Conservation (phyloP, 2,113 vertebrate genomes). For the Galeopterus variegatus region DNA sequence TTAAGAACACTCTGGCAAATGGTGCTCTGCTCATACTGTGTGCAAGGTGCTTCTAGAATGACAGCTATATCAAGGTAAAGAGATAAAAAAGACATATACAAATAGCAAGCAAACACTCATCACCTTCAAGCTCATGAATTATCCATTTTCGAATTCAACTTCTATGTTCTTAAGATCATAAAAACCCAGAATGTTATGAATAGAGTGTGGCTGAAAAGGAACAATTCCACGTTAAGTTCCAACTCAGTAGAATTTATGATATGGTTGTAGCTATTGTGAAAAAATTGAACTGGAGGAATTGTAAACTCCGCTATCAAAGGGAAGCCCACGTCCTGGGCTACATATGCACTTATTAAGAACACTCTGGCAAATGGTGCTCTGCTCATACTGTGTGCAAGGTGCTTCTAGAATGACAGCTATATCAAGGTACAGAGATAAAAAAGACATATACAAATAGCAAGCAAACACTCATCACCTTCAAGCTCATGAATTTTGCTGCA, state of each 20-base stretch:
- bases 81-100: neutral
- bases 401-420: neutral
- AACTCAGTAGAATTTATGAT: neutral
- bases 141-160: constrained; percentile 8
- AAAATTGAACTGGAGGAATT: neutral
- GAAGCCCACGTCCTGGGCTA: neutral
- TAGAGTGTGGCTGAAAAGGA: neutral
- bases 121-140: neutral
- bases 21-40: accelerated
- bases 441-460: too few relatives aligned
- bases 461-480: neutral
- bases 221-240: neutral
- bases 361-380: neutral
- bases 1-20: neutral
- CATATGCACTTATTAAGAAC: neutral
- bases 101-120: neutral
- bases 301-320: neutral
- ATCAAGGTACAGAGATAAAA: neutral
- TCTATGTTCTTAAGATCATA: constrained; percentile 7
- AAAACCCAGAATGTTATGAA: neutral
- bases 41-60: neutral
- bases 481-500: neutral
- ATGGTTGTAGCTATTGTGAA: neutral
- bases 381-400: accelerated
- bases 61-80: neutral